phyloP scores from a whole-genome alignment of 2,113 vertebrate species.

The Vulpes vulpes region DNA sequence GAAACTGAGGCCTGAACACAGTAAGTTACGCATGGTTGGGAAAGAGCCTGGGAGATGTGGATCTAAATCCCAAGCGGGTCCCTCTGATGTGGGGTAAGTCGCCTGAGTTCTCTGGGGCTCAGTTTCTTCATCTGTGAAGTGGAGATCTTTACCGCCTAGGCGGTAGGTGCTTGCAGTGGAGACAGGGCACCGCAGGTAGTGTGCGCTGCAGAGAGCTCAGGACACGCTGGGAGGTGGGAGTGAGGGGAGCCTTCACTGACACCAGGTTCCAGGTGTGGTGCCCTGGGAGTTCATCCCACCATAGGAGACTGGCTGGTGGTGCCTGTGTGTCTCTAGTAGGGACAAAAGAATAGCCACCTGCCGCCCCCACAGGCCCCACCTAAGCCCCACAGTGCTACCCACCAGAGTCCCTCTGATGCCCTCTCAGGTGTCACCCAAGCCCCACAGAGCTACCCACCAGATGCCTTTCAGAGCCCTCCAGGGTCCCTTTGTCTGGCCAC shows the following conservation, averaged over 20 bases:
- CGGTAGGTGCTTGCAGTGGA: neutral
- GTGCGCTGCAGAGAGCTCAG: neutral
- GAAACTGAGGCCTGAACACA: neutral
- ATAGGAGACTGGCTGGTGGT: neutral
- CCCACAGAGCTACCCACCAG: neutral
- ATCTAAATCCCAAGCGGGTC: neutral
- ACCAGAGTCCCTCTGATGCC: too few species aligned
- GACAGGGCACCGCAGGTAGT: too few species aligned
- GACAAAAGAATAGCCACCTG: neutral
- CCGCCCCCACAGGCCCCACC: neutral
- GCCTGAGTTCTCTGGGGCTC: neutral
- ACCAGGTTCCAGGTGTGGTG: neutral
- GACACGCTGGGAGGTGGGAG: neutral
- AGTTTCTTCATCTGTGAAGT: fast-evolving
- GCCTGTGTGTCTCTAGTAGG: neutral
- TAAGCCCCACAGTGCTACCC: neutral
- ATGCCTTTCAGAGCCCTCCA: neutral
- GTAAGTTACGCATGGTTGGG: neutral
- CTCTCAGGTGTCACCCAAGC: neutral
- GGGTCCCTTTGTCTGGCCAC: fast-evolving
- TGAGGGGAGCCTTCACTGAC: too few species aligned
- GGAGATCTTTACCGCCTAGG: neutral
- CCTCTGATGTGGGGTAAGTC: neutral
- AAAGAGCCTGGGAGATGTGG: neutral
- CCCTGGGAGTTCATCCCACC: neutral